Conservation (phyloP, 1,140 invertebrate genomes). For the Camponotus floridanus region DNA sequence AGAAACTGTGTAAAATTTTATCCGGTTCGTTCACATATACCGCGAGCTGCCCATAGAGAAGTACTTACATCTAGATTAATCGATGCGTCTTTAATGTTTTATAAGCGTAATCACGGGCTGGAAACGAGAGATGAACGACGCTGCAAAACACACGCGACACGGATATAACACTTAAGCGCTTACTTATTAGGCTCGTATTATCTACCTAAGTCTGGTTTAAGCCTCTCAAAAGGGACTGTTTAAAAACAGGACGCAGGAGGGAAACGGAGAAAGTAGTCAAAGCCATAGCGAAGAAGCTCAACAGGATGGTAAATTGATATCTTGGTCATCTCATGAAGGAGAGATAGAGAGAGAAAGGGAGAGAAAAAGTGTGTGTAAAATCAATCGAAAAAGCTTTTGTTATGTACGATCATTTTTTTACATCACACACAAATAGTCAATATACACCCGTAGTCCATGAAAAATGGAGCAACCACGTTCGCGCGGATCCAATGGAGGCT, state of each 20-base stretch:
- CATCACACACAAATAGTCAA: slow-evolving; percentile 47
- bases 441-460: slow-evolving; percentile 38
- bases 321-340: slow-evolving; percentile 10
- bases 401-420: slow-evolving; percentile 45
- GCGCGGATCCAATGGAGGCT: slow-evolving; percentile 24
- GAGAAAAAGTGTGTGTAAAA: background rate
- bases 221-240: background rate
- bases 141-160: slow-evolving; percentile 19
- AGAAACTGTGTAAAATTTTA: slow-evolving; percentile 75
- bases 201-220: slow-evolving; percentile 42
- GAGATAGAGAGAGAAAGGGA: background rate
- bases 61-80: slow-evolving; percentile 69
- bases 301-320: slow-evolving; percentile 6
- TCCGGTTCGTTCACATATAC: slow-evolving; percentile 70
- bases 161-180: slow-evolving; percentile 49
- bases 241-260: slow-evolving; percentile 21
- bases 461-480: slow-evolving; percentile 46
- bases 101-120: slow-evolving; percentile 65
- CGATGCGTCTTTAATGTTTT: slow-evolving; percentile 59
- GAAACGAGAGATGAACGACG: background rate
- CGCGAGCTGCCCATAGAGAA: slow-evolving; percentile 66
- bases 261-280: background rate
- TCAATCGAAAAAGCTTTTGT: slow-evolving; percentile 37
- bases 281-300: slow-evolving; percentile 26
- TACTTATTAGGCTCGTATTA: slow-evolving; percentile 57